phyloP scores from a whole-genome alignment of 2,113 vertebrate genomes.

The Varanus komodoensis region DNA sequence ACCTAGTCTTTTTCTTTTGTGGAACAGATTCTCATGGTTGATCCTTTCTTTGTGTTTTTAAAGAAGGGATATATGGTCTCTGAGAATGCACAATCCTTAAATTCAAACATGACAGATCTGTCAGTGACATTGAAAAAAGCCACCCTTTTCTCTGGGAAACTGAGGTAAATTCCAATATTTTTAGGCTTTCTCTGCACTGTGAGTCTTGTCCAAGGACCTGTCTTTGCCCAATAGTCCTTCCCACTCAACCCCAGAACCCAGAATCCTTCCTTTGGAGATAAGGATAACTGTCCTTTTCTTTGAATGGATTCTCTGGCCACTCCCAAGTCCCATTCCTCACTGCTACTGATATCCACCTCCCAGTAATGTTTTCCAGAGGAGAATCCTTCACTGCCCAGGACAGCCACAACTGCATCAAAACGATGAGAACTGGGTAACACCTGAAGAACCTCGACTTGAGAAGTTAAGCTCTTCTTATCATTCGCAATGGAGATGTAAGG shows the following conservation, averaged over 20 bases:
- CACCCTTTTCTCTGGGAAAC: conserved; percentile 10
- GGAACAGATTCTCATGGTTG: background rate
- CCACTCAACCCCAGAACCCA: conserved; percentile 42
- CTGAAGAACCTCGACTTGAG: conserved; percentile 3
- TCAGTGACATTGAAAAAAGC: conserved; percentile 45
- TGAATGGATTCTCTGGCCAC: conserved; percentile 27
- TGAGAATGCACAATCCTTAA: conserved; percentile 22
- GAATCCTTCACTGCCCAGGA: conserved; percentile 37
- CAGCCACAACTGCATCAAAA: conserved; percentile 40
- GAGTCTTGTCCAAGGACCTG: conserved; percentile 32
- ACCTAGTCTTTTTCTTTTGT: background rate
- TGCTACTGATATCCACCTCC: conserved; percentile 25
- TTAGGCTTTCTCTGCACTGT: conserved; percentile 19
- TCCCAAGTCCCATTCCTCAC: conserved; percentile 42
- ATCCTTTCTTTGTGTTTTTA: background rate
- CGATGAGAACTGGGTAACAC: conserved; percentile 9
- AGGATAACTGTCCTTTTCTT: conserved; percentile 20
- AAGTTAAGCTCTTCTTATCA: conserved; percentile 32
- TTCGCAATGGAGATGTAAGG: conserved; percentile 29
- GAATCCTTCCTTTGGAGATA: conserved; percentile 44
- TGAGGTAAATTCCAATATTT: conserved; percentile 39
- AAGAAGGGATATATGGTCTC: conserved; percentile 42
- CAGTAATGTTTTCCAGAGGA: conserved; percentile 39
- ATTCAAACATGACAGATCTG: conserved; percentile 41
- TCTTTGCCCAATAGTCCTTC: conserved; percentile 45